Percentiles rank a stretch among this genome's conserved stretches.
Evolutionary conservation across 2,113 vertebrate genomes (phyloP).

Genomic region (Hyperoodon ampullatus): DNA sequence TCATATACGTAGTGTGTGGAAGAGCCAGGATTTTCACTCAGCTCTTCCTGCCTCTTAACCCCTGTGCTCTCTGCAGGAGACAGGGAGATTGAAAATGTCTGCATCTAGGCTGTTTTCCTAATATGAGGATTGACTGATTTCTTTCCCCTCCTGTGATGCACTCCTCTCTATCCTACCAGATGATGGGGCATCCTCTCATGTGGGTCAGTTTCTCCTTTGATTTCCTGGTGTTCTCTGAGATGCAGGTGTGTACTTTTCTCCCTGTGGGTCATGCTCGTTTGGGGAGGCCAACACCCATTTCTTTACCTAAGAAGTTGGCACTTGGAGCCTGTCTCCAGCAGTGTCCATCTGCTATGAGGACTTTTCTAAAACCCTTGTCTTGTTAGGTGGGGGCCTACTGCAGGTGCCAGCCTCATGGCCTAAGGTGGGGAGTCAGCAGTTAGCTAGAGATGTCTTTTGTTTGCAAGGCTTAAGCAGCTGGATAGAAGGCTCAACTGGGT

Average conservation of each 20-base stretch:
- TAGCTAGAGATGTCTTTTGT: constrained; percentile 27
- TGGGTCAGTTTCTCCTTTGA: not conserved
- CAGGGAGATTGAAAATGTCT: not conserved
- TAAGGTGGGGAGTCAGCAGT: not conserved
- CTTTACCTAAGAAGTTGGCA: not conserved
- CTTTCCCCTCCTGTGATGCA: not conserved
- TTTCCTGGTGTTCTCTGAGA: not conserved
- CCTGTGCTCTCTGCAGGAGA: not conserved
- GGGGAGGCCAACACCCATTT: not conserved
- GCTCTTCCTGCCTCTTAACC: not conserved
- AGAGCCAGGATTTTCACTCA: not conserved
- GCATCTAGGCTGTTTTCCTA: not conserved
- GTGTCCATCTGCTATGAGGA: not conserved
- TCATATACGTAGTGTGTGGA: not conserved
- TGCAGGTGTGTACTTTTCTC: not conserved
- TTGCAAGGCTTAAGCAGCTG: constrained; percentile 15
- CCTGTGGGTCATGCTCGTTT: not conserved
- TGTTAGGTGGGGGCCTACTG: not conserved
- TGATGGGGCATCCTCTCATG: not conserved
- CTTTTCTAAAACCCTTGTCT: not conserved
- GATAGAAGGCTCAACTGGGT: not conserved
- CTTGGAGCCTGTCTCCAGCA: not conserved
- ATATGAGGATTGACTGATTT: not conserved
- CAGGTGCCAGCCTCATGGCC: not conserved
- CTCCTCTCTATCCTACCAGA: not conserved